Evolutionary conservation across 1,140 invertebrate species (phyloP).

Genomic region (Rhagoletis pomonella): DNA sequence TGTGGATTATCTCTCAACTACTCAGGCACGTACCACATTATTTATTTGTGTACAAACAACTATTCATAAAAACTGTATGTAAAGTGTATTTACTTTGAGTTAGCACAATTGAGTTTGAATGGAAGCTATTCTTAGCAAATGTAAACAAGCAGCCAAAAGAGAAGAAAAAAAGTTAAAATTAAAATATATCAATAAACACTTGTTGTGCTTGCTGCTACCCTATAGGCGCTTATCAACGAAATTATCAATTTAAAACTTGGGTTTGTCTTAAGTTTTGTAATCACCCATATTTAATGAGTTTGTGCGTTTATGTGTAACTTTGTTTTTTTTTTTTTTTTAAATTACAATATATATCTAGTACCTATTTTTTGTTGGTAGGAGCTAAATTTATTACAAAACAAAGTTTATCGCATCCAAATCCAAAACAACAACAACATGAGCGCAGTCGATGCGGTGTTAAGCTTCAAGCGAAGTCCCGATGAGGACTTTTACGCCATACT

Average conservation of each 20-base stretch:
- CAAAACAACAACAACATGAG: slow-evolving; percentile 77
- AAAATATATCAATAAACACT: neutral
- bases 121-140: neutral
- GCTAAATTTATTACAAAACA: neutral
- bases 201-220: neutral
- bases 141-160: neutral
- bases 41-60: neutral
- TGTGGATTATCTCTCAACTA: slow-evolving; percentile 18
- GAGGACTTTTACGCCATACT: slow-evolving; percentile 92
- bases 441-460: slow-evolving; percentile 86
- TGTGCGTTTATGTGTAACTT: neutral
- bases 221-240: no score
- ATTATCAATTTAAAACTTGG: no score
- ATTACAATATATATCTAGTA: neutral
- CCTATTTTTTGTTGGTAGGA: neutral
- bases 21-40: slow-evolving; percentile 10
- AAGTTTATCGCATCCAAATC: neutral
- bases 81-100: neutral
- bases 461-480: slow-evolving; percentile 83
- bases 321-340: neutral
- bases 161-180: neutral
- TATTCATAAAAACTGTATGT: neutral
- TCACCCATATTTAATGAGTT: neutral
- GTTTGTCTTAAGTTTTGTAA: no score
- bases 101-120: neutral